phyloP scores from a whole-genome alignment of 1,140 invertebrate genomes.

The Hylaeus anthracinus region DNA sequence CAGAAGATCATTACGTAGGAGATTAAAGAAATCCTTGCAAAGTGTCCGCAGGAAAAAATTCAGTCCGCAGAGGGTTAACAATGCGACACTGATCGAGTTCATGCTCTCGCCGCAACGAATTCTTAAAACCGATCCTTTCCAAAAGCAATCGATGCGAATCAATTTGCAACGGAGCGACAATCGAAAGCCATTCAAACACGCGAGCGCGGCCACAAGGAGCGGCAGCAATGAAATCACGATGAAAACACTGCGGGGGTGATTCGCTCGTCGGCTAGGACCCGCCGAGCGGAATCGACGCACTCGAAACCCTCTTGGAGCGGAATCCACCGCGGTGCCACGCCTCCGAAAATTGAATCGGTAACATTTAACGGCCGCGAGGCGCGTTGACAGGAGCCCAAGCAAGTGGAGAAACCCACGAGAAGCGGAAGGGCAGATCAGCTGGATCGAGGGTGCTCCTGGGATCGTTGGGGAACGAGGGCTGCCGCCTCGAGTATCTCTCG shows the following conservation, averaged over 20 bases:
- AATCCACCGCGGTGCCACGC: neutral
- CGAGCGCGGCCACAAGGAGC: neutral
- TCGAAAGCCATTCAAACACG: too few species aligned
- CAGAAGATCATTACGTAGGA: too few species aligned
- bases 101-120: too few species aligned
- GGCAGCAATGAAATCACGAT: neutral
- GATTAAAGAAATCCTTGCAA: too few species aligned
- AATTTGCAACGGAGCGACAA: too few species aligned
- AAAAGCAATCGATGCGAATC: too few species aligned
- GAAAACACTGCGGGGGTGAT: neutral
- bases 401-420: neutral
- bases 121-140: too few species aligned
- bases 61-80: too few species aligned
- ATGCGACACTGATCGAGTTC: too few species aligned
- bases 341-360: constrained; percentile 14
- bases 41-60: too few species aligned
- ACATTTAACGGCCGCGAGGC: constrained; percentile 18
- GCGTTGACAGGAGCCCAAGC: too few species aligned
- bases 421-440: constrained; percentile 35
- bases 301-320: neutral
- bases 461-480: constrained; percentile 5
- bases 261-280: neutral
- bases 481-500: constrained; percentile 39
- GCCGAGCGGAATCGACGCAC: neutral
- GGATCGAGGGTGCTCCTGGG: constrained; percentile 54